Percentiles rank a stretch among this genome's conserved stretches.
phyloP scores from a whole-genome alignment of 2,113 vertebrate species.

The Pteronura brasiliensis region DNA sequence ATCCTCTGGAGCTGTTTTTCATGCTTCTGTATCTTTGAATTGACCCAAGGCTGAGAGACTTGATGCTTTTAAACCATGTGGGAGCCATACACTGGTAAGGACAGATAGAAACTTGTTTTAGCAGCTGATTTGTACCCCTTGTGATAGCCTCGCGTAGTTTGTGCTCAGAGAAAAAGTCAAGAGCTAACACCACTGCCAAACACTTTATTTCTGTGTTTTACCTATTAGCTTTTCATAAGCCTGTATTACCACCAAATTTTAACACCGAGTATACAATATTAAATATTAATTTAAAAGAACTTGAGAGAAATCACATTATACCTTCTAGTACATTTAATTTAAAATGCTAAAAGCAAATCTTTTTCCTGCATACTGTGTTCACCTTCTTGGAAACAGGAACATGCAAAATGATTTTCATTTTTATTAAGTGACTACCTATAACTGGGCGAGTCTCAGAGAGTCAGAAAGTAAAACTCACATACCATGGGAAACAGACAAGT shows the following conservation, averaged over 20 bases:
- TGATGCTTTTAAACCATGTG: constrained; percentile 27
- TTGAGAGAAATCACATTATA: constrained; percentile 56
- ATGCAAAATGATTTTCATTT: neutral
- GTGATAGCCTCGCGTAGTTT: rapidly evolving
- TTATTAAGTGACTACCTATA: constrained; percentile 43
- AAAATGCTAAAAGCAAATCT: constrained; percentile 57
- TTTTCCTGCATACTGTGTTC: neutral
- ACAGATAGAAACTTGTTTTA: neutral
- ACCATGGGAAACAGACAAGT: neutral
- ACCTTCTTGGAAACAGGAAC: constrained; percentile 31
- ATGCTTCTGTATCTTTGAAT: neutral
- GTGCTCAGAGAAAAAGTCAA: neutral
- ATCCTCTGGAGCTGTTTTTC: neutral
- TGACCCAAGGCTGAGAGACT: neutral
- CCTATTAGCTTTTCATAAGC: constrained; percentile 45
- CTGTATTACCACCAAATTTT: constrained; percentile 32
- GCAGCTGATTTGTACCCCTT: neutral
- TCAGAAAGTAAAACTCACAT: neutral
- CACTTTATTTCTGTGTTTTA: constrained; percentile 22
- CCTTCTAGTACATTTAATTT: constrained; percentile 59
- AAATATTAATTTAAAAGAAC: constrained; percentile 68
- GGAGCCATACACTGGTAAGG: neutral
- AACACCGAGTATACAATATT: constrained; percentile 36
- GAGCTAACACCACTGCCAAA: neutral
- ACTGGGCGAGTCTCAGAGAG: constrained; percentile 18